Conservation (phyloP, 2,888 invertebrate species). For the Venustoraphidia nigricollis region DNA sequence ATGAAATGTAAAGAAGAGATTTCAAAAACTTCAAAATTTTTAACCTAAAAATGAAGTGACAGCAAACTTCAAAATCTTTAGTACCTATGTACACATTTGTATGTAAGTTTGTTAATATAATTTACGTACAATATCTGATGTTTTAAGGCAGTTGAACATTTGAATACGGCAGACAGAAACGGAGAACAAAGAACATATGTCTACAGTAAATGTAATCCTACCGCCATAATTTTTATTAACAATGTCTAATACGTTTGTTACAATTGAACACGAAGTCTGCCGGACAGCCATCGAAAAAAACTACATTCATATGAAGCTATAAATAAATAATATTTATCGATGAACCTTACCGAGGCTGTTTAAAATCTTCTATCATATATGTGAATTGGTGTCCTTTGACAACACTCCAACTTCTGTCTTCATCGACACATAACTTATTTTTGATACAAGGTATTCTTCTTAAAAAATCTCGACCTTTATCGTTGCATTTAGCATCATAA, state of each 20-base stretch:
- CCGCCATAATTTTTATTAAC: too few species aligned
- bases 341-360: conserved; percentile 63
- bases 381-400: conserved; percentile 85
- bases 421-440: conserved; percentile 67
- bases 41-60: too few species aligned
- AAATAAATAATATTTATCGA: too few species aligned
- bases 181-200: too few species aligned
- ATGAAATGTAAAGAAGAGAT: not conserved
- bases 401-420: conserved; percentile 72
- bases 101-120: not conserved
- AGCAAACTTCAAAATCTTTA: not conserved
- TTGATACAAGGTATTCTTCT: conserved; percentile 72
- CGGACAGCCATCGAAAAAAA: too few species aligned
- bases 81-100: not conserved
- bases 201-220: too few species aligned
- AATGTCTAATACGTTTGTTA: too few species aligned
- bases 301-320: too few species aligned
- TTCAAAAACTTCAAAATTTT: not conserved
- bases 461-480: conserved; percentile 58
- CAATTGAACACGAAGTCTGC: too few species aligned
- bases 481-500: conserved; percentile 72
- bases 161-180: too few species aligned
- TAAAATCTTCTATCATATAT: conserved; percentile 76
- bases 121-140: too few species aligned
- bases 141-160: too few species aligned